phyloP scores from a whole-genome alignment of 2,113 vertebrate species.

The Eretmochelys imbricata region DNA sequence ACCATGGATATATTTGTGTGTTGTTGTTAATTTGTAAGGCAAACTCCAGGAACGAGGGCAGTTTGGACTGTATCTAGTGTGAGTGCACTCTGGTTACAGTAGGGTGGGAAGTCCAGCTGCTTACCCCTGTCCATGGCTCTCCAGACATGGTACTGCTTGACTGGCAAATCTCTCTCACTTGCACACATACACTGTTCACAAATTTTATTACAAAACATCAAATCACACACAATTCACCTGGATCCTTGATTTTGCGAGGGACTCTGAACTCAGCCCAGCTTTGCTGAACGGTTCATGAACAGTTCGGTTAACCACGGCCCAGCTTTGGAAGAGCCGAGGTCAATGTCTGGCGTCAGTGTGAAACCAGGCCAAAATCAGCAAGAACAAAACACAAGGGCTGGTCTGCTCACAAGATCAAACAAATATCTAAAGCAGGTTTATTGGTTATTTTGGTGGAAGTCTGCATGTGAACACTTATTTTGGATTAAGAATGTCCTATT shows the following conservation, averaged over 20 bases:
- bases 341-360: not conserved
- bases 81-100: not conserved
- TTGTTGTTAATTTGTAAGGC: not conserved
- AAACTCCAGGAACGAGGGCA: not conserved
- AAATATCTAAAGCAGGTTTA: not conserved
- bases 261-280: not conserved
- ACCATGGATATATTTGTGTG: not conserved
- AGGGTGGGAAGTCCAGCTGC: not conserved
- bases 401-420: not conserved
- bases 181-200: not conserved
- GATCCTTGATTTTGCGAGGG: not conserved
- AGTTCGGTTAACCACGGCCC: not conserved
- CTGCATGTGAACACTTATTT: not conserved
- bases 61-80: not conserved
- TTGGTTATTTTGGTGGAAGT: not conserved
- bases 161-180: not conserved
- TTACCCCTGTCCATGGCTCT: accelerated
- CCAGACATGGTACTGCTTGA: not conserved
- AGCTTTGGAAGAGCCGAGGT: not conserved
- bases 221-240: not conserved
- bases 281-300: not conserved
- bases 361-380: not conserved
- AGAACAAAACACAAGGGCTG: not conserved
- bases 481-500: not conserved
- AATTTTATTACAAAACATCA: not conserved